Evolutionary conservation across 64 coral and sea anemone species (phyloP).

Genomic region (Actinia equina): DNA sequence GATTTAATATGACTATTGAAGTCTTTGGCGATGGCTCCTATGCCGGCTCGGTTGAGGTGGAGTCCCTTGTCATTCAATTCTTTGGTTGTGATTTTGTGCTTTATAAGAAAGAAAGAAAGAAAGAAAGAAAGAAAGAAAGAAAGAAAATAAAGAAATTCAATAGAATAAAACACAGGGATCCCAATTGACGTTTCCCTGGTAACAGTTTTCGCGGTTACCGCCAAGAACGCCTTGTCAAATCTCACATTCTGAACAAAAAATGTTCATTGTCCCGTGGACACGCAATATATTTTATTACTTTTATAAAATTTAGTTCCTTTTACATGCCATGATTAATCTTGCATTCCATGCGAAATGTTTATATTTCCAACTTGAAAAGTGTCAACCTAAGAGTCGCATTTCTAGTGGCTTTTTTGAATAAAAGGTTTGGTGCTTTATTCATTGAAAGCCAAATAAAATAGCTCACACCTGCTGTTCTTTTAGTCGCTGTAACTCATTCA

Average conservation of each 20-base stretch:
- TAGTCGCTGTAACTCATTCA: not conserved
- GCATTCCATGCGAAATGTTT: not conserved
- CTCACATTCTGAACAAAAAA: not conserved
- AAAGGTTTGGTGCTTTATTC: not conserved
- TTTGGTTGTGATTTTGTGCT: not conserved
- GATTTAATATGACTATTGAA: not conserved
- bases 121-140: too few species aligned
- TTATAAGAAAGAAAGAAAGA: not conserved
- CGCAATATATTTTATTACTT: not conserved
- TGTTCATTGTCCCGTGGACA: not conserved
- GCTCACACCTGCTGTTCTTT: not conserved
- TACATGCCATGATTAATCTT: not conserved
- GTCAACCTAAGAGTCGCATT: not conserved
- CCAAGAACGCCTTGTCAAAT: slow-evolving; percentile 1
- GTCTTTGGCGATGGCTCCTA: not conserved
- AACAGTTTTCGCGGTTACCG: not conserved
- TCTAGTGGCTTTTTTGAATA: not conserved
- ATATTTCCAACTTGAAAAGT: not conserved
- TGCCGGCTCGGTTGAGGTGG: not conserved
- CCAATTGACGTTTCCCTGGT: not conserved
- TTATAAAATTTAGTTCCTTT: not conserved
- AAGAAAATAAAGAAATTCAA: too few species aligned
- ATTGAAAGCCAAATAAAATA: not conserved
- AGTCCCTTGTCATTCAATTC: not conserved
- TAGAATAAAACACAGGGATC: not conserved